These are phyloP conservation scores for Sinonovacula constricta DNA, from an alignment of 1,140 invertebrate genomes.

Conservation along the genomic window DNA sequence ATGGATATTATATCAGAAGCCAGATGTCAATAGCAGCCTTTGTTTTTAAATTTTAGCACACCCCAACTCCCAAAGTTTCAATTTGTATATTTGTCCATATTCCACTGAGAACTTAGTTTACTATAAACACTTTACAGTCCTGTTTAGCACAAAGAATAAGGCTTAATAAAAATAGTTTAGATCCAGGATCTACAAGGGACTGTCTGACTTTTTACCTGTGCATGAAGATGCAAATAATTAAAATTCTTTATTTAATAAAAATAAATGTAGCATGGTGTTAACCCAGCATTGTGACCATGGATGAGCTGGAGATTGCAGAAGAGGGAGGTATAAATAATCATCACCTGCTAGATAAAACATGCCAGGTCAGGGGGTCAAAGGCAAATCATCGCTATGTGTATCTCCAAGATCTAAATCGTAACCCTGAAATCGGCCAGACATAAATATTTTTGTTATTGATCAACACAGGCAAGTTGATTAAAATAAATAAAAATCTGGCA, in stretches of 20 bases:
- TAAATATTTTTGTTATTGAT: too few species aligned
- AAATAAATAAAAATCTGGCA: too few species aligned
- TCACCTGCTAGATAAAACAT: constrained; percentile 15
- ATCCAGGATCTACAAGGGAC: constrained; percentile 50
- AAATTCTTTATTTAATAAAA: background rate
- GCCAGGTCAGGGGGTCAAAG: constrained; percentile 57
- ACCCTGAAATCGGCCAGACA: constrained; percentile 19
- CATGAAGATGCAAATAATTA: background rate
- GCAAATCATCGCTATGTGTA: constrained; percentile 56
- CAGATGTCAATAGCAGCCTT: too few species aligned
- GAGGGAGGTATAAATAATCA: background rate
- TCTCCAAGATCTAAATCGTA: constrained; percentile 41
- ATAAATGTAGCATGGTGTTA: background rate
- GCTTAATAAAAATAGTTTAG: too few species aligned
- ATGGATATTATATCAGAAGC: too few species aligned
- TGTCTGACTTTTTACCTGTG: constrained; percentile 19
- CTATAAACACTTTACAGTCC: too few species aligned
- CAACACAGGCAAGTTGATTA: too few species aligned
- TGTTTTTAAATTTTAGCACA: too few species aligned
- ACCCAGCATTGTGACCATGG: background rate
- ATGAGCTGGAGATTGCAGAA: constrained; percentile 1
- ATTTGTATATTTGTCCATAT: too few species aligned
- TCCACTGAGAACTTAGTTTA: too few species aligned
- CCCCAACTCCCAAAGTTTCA: too few species aligned
- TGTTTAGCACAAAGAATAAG: too few species aligned